Conservation (phyloP, 2,113 vertebrate genomes). For the cattle (Bos taurus) region DNA sequence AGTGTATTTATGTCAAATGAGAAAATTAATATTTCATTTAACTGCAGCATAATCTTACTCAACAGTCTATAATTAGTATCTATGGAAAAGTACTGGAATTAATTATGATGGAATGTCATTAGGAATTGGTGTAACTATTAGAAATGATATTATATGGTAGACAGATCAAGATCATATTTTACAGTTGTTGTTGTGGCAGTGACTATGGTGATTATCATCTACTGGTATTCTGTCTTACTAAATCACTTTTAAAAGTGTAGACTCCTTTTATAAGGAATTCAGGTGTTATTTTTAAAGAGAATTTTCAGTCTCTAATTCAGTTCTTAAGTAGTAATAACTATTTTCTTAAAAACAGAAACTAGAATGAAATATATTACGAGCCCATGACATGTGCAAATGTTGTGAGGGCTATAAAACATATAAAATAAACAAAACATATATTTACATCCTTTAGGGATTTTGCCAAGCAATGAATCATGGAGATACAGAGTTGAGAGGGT, state of each 20-base stretch:
- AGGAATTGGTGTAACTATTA: neutral
- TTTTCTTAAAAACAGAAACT: neutral
- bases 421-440: neutral
- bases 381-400: neutral
- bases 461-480: neutral
- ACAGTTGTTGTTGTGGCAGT: neutral
- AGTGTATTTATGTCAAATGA: neutral
- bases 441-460: neutral
- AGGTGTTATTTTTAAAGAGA: neutral
- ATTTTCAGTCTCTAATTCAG: neutral
- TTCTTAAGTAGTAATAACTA: neutral
- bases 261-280: neutral
- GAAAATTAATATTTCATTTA: neutral
- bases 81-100: neutral
- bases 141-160: neutral
- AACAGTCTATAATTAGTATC: neutral
- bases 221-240: neutral
- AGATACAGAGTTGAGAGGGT: neutral
- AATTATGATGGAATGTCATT: neutral
- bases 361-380: neutral
- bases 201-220: neutral
- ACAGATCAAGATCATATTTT: neutral
- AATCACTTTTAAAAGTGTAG: neutral
- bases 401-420: neutral
- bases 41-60: neutral